Percentiles rank a stretch among this genome's conserved stretches.
Conservation (phyloP, 2,113 vertebrate species). For the Tretioscincus oriximinensis region DNA sequence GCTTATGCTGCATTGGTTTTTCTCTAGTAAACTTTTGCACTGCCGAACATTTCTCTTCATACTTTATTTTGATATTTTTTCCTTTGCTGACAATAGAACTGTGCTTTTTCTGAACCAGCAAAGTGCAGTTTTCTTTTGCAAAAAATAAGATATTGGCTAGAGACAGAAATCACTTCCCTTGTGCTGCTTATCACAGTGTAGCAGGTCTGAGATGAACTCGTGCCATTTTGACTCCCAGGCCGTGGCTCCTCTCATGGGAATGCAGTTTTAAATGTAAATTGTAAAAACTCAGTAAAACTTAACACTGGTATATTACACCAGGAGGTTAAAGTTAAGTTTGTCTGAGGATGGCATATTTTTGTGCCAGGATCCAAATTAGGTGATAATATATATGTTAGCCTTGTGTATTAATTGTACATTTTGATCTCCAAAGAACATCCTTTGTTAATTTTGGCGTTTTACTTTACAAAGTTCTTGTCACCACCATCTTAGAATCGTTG, state of each 20-base stretch:
- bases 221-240: constrained; percentile 4
- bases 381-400: neutral
- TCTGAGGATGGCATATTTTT: neutral
- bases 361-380: neutral
- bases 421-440: neutral
- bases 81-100: constrained; percentile 16
- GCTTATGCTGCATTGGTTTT: constrained; percentile 17
- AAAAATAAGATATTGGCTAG: constrained; percentile 15
- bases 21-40: constrained; percentile 12
- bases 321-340: neutral
- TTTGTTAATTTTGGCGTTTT: neutral
- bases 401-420: constrained; percentile 15
- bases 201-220: constrained; percentile 20
- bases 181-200: constrained; percentile 2
- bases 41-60: neutral
- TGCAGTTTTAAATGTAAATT: constrained; percentile 13
- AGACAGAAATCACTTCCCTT: constrained; percentile 20
- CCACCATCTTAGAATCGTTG: neutral
- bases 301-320: neutral
- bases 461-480: constrained; percentile 1
- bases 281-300: neutral
- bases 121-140: neutral
- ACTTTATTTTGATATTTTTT: neutral
- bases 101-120: neutral
- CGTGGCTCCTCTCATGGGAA: neutral